Base-by-base conservation (phyloP, 2,797 vertebrate species). In the Capromys pilorides region DNA sequence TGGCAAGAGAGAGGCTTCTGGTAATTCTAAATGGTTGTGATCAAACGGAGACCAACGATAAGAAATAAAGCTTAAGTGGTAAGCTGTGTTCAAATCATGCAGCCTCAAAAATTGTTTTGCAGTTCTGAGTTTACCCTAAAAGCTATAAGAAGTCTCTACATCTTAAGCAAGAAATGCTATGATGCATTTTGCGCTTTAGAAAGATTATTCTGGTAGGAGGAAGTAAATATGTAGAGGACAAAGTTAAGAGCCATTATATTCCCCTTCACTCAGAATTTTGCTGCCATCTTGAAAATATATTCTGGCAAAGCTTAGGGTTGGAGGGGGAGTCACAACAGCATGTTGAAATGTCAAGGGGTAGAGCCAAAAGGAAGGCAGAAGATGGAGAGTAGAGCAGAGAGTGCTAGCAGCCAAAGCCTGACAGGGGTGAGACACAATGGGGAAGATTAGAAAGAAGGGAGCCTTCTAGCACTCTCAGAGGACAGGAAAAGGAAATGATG, bases 201-300 rank as follows among this genome's bases (percentile, higher is more conserved):
- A 93, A 82, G 64, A 77, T n/a, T 79, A 61, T 61, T 86, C 39
- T 81, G 59, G 39, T 64, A 90, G 26, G 81, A 86, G 78, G 75
- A 93, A 61, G 49, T 81, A 39, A 36, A 86, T 41, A 14, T 31
- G 21, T 66, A 45, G 22, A 51, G 45, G 33, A 69, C 66, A 93
- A 75, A 28, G 26, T 31, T 75, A 51, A 73, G 45, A 36, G 26
- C 33, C 82, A 49, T 66, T 59, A 64, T 61, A 7, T 14, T 75
- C n/a, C 73, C 36, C 54, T 6, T 59, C 31, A 64, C 33, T 86
- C 28, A 77, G 16, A 24, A 54, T 75, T 41, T 51, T 75, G 64
- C 36, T 39, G 57, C 19, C 13, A 49, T 12, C 80, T 87, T 88
- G 45, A 80, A 80, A 85, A 22, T 79, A 21, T 6, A 77, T 9